Evolutionary conservation across 2,113 vertebrate genomes (phyloP), one percentile per base, ranked within the genome.

Genomic region (Erythrocercus mccallii): DNA sequence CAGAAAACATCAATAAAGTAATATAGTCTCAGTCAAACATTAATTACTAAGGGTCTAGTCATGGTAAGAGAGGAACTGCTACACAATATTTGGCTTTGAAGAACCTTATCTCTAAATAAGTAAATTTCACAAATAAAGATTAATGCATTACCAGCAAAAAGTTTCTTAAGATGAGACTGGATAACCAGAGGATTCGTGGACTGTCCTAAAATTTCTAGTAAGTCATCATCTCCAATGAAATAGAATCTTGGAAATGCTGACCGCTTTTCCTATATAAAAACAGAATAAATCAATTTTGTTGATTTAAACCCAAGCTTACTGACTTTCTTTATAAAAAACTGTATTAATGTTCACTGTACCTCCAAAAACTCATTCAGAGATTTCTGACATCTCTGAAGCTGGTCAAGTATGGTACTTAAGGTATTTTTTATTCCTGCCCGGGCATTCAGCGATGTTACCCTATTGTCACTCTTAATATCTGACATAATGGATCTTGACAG

Each of bases 171-270:
- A 91, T 99, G 99, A 88, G 99, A 98, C 92, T 99, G 99, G 94
- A 99, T 99, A 94, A 99, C 98, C 21, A 97, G 93, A 23, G 99
- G 98, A 97, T 99, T 99, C 1, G 97, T 99, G 33, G 99, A 99
- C 88, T 99, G 99, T 84, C 99, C 99, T 85, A 99, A 97, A 94
- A 99, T 99, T 98, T 99, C 99, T 94, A 99, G 66, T 82, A 99
- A 98, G 94, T 99, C 99, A 94, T 99, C 99, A 89, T 99, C 99
- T 45, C 99, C 99, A 91, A 99, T 98, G 62, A 99, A 99, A 97
- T 99, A 99, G 97, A 99, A 99, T 53, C 99, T 98, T 58, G 99
- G 99, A 95, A 99, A 99, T 22, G 99, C 98, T 58, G 99, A 99
- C 5, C 99, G 99, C 60, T 99, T 99, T 97, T 99, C 99, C 99